These are phyloP conservation scores for Rhyacophila brunnea DNA, from an alignment of 1,140 invertebrate species.

Conservation along the genomic window DNA sequence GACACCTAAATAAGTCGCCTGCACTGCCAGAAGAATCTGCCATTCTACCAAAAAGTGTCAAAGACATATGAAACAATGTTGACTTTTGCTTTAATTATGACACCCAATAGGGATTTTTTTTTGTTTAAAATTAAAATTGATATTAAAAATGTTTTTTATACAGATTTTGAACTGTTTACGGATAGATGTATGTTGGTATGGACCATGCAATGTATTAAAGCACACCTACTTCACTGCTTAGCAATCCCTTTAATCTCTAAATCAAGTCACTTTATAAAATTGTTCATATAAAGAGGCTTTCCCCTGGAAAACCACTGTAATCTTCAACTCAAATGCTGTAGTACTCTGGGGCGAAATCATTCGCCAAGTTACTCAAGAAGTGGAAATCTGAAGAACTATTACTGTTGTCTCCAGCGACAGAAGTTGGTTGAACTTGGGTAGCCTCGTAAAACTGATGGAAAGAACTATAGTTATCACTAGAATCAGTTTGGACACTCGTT, in stretches of 20 bases:
- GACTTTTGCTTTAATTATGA: no score
- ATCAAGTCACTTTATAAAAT: slow-evolving; percentile 7
- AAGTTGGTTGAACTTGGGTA: slow-evolving; percentile 51
- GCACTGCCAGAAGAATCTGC: no score
- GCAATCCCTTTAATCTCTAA: not conserved
- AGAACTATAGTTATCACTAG: slow-evolving; percentile 63
- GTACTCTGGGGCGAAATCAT: slow-evolving; percentile 88
- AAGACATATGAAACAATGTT: no score
- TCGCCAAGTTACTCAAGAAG: slow-evolving; percentile 85
- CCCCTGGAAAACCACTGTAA: slow-evolving; percentile 24
- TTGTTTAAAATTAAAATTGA: no score
- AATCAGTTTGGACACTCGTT: slow-evolving; percentile 57
- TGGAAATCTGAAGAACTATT: slow-evolving; percentile 90
- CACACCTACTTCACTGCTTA: no score
- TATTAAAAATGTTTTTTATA: no score
- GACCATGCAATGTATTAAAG: no score
- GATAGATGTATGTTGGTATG: no score
- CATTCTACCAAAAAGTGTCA: no score
- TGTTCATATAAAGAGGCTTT: slow-evolving; percentile 48
- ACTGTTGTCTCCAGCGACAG: slow-evolving; percentile 69
- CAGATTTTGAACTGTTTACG: no score
- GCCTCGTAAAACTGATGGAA: slow-evolving; percentile 71
- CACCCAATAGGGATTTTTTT: no score
- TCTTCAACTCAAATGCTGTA: slow-evolving; percentile 70
- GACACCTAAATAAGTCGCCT: no score